Conservation (phyloP, 2,113 vertebrate genomes). For the Panurus biarmicus region DNA sequence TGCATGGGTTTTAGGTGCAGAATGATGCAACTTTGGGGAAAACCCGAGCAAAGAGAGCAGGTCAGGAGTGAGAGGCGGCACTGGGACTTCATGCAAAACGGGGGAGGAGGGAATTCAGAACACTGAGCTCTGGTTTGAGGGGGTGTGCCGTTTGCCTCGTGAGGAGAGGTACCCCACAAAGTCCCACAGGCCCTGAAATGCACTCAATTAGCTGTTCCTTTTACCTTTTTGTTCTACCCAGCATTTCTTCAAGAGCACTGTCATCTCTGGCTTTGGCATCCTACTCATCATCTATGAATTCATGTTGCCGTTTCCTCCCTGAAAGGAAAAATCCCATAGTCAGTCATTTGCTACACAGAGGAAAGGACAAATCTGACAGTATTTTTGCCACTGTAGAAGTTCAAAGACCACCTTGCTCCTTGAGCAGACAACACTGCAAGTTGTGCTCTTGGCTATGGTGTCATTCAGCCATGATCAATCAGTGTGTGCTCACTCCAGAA, state of each 20-base stretch:
- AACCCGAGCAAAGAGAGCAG: background rate
- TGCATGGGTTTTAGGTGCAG: fast-evolving
- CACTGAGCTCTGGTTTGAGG: background rate
- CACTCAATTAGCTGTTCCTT: slow-evolving; percentile 45
- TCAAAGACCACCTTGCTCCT: background rate
- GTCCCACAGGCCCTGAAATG: background rate
- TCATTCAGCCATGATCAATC: background rate
- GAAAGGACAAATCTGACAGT: background rate
- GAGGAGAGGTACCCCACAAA: background rate
- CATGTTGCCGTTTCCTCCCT: slow-evolving; percentile 48
- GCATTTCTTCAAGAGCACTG: slow-evolving; percentile 63
- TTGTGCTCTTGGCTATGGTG: background rate
- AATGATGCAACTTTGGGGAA: background rate
- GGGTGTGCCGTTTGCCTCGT: background rate
- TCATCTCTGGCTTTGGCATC: slow-evolving; percentile 66
- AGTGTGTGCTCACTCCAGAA: background rate
- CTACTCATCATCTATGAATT: slow-evolving; percentile 57
- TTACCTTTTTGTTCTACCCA: slow-evolving; percentile 62
- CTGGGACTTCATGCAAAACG: background rate
- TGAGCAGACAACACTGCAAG: background rate
- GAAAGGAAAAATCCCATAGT: slow-evolving; percentile 49
- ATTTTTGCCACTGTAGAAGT: background rate
- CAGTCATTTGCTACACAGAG: slow-evolving; percentile 16
- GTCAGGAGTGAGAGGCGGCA: background rate
- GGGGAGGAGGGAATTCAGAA: background rate